These are phyloP conservation scores for Macaria liturata DNA, from an alignment of 2,888 invertebrate genomes.

Conservation along the genomic window DNA sequence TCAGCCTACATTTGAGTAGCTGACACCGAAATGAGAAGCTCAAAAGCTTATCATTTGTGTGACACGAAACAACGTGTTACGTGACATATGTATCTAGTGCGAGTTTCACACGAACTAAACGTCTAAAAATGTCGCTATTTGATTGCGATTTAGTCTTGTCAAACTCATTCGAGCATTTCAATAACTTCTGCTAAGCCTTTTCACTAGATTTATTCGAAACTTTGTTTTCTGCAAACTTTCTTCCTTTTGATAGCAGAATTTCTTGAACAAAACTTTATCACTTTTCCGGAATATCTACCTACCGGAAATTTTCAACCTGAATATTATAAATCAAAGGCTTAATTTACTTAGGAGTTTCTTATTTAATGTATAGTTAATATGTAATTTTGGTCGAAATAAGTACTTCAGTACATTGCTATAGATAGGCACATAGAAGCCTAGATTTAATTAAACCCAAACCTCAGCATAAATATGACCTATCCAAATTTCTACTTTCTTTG, in stretches of 20 bases:
- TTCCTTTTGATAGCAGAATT: conserved; percentile 30
- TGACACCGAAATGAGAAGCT: background rate
- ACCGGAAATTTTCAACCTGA: conserved; percentile 35
- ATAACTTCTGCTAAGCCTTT: conserved; percentile 26
- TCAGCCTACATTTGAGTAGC: conserved; percentile 14
- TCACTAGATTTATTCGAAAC: conserved; percentile 32
- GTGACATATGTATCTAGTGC: too few relatives aligned
- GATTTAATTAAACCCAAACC: too few relatives aligned
- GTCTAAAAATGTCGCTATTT: conserved; percentile 5
- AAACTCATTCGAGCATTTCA: conserved; percentile 20
- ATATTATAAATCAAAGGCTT: conserved; percentile 9
- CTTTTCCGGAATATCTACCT: conserved; percentile 8
- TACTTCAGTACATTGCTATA: too few relatives aligned
- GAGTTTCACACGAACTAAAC: too few relatives aligned
- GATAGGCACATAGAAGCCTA: too few relatives aligned
- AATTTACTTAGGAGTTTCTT: background rate
- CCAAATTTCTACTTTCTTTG: too few relatives aligned
- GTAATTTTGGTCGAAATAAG: too few relatives aligned
- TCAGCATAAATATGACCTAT: too few relatives aligned
- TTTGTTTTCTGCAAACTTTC: conserved; percentile 29
- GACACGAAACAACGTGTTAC: background rate
- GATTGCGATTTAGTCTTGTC: conserved; percentile 9
- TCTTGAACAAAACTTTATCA: conserved; percentile 25
- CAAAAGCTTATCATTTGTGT: conserved; percentile 9
- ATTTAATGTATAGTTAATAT: too few relatives aligned